Evolutionary conservation across 2,797 vertebrate species (phyloP).

Genomic region (Paedocypris micromegethes): DNA sequence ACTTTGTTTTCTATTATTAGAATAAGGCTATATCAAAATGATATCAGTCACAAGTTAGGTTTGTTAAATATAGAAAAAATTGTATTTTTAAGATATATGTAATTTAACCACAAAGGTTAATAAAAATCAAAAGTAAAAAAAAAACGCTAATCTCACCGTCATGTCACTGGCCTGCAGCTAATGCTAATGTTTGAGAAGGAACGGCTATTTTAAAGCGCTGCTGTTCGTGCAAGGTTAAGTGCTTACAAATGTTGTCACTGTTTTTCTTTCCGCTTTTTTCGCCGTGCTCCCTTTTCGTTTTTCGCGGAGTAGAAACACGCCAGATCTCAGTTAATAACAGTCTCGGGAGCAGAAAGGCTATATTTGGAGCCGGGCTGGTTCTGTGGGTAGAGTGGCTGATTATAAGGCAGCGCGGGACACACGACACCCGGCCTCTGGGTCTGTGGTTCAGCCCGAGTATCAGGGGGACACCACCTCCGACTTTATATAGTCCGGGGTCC

Average conservation of each 20-base stretch:
- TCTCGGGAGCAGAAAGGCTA: conserved; percentile 35
- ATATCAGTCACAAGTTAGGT: no score
- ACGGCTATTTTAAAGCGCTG: no score
- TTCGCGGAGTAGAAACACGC: conserved; percentile 5
- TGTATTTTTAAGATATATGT: no score
- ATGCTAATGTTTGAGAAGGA: no score
- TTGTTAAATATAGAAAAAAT: no score
- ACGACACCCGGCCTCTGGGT: conserved; percentile 46
- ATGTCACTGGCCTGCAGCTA: no score
- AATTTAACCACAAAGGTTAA: no score
- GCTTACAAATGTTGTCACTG: conserved; percentile 4
- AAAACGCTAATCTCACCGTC: no score
- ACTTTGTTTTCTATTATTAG: no score
- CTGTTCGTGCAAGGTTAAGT: background rate
- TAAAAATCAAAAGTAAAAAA: no score
- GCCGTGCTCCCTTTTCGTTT: conserved; percentile 17
- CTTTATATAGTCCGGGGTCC: conserved; percentile 55
- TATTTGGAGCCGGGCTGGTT: conserved; percentile 49
- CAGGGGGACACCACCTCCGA: conserved; percentile 45
- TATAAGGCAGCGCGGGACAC: conserved; percentile 53
- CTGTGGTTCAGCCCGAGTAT: conserved; percentile 41
- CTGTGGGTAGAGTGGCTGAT: conserved; percentile 49
- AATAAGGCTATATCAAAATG: no score
- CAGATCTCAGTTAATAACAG: conserved; percentile 46
- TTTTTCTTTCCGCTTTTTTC: conserved; percentile 10